Base-by-base conservation (phyloP, 2,888 invertebrate species). In the Ganaspis brasiliensis region DNA sequence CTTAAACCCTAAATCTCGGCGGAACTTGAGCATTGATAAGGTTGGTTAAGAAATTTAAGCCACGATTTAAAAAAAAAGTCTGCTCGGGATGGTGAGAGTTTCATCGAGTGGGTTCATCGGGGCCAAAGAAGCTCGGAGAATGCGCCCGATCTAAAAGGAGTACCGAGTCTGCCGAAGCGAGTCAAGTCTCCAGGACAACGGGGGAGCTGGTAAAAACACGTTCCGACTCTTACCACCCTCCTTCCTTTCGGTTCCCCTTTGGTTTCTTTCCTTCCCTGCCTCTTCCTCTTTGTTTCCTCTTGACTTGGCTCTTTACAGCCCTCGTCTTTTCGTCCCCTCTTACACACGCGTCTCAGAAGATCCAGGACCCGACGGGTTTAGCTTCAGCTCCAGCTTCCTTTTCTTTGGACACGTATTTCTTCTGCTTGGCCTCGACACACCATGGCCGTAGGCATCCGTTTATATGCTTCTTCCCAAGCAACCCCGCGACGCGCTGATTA, bases 41-140 rank as follows among this genome's bases (percentile, higher is more conserved):
- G 24, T 24, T 24, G 2, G 19, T 55, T 21, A 55, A 55, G 55
- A 52, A 19, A 52, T 52, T 52, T 19, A 55, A 19, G 16, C 19
- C 19, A 19, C 2, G 16, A 21, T 9, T 57, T 24, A 0, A n/a
- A 57, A 61, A 57, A 57, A 31, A 35, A 12, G 79, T 73, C 77
- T 80, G 82, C 84, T 82, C 85, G 79, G 86, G 84, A 79, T 80
- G 86, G 85, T 73, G 78, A 83, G 86, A 85, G 88, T 88, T 90
- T 88, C 89, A 89, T 90, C 90, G 88, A n/a, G n/a, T n/a, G 87
- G 85, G 89, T 89, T 90, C 89, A 89, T 90, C 89, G 89, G 85
- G 89, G 89, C 88, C 88, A 89, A 85, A 73, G 45, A 75, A 76
- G 74, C 80, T 78, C 73, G 78, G 75, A 76, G 80, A 84, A 85